Evolutionary conservation across 2,797 vertebrate species (phyloP).

Genomic region (Gymnothorax reevesii): DNA sequence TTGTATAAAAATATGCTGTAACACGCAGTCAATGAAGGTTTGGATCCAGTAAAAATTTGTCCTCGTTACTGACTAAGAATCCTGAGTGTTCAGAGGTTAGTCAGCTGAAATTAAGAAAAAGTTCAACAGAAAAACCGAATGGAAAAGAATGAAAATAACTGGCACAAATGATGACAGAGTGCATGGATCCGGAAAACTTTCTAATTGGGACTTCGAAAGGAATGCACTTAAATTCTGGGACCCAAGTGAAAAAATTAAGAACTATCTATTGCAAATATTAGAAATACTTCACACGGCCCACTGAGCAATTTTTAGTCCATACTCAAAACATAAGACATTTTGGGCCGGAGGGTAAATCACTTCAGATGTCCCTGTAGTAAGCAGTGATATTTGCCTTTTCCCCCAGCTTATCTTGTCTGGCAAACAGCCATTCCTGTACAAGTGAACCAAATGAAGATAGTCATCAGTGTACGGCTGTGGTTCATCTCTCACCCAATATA

Average conservation of each 20-base stretch:
- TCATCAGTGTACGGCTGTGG: neutral
- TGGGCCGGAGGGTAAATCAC: neutral
- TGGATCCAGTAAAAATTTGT: neutral
- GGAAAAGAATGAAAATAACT: too few species aligned
- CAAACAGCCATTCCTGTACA: neutral
- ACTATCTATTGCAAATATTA: too few species aligned
- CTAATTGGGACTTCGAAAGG: too few species aligned
- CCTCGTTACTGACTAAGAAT: neutral
- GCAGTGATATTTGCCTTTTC: neutral
- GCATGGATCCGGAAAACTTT: too few species aligned
- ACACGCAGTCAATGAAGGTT: neutral
- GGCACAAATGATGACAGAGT: too few species aligned
- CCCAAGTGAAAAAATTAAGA: too few species aligned
- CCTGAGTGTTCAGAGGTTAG: neutral
- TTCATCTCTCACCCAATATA: neutral
- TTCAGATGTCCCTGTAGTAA: neutral
- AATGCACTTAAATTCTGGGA: too few species aligned
- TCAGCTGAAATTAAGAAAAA: neutral
- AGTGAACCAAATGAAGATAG: neutral
- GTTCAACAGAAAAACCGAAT: neutral
- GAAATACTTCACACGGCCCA: too few species aligned
- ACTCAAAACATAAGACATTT: too few species aligned
- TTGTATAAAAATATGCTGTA: neutral
- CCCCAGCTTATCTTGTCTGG: neutral
- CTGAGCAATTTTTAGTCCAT: too few species aligned